Conservation (phyloP, 1,140 invertebrate genomes). For the Aricia agestis region DNA sequence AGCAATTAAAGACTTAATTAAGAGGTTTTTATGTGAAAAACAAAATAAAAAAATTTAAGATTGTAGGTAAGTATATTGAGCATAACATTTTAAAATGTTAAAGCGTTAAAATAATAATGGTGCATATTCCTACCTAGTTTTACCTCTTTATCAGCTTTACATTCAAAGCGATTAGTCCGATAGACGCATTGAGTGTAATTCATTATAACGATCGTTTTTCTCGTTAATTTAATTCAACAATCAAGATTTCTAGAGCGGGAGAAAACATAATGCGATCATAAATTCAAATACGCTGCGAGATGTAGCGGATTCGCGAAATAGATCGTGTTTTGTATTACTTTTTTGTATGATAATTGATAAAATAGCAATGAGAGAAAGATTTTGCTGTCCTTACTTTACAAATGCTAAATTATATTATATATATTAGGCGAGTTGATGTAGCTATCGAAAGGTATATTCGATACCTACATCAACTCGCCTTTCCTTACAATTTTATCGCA, state of each 20-base stretch:
- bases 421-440: no score
- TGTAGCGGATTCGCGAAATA: slow-evolving; percentile 10
- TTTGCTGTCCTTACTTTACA: neutral
- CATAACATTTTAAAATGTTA: no score
- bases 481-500: no score
- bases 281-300: slow-evolving; percentile 13
- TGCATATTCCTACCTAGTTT: neutral
- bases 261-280: slow-evolving; percentile 15
- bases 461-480: no score
- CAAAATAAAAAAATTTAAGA: no score
- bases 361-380: neutral
- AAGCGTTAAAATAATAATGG: no score
- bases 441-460: no score
- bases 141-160: neutral
- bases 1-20: no score
- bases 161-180: neutral
- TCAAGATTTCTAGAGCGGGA: slow-evolving; percentile 27
- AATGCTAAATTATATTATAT: no score
- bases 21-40: no score
- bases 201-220: slow-evolving; percentile 21
- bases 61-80: no score
- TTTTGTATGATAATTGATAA: neutral
- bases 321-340: neutral
- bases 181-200: neutral
- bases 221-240: slow-evolving; percentile 27